Percentiles rank a stretch among this genome's conserved stretches.
Evolutionary conservation across 1,140 invertebrate species (phyloP).

Genomic region (Zaprionus africanus): DNA sequence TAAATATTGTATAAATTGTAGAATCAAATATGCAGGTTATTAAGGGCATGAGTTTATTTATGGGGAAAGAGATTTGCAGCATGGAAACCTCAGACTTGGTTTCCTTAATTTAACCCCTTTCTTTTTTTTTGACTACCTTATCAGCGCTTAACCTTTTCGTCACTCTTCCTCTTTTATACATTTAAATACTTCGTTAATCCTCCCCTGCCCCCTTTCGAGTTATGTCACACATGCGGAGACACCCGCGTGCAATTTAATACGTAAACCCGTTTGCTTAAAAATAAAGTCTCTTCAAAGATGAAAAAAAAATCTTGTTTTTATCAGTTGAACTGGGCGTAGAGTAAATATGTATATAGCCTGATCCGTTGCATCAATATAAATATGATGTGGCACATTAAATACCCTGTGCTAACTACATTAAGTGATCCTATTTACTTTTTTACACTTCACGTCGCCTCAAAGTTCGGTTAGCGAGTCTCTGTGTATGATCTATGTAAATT

Average conservation of each 20-base stretch:
- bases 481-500: conserved; percentile 1
- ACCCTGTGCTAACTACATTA: conserved; percentile 34
- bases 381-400: conserved; percentile 1
- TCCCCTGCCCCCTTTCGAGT: background rate
- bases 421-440: conserved; percentile 27
- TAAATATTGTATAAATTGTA: too few species aligned
- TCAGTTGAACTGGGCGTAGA: background rate
- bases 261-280: conserved; percentile 20
- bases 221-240: background rate
- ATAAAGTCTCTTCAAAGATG: background rate
- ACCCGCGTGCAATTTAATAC: background rate
- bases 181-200: background rate
- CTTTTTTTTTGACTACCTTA: background rate
- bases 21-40: background rate
- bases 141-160: background rate
- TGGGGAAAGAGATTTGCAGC: background rate
- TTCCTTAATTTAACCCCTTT: background rate
- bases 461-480: conserved; percentile 7
- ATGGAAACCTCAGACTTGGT: background rate
- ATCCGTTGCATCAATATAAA: background rate
- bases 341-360: conserved; percentile 11
- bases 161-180: background rate
- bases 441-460: conserved; percentile 9
- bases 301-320: background rate
- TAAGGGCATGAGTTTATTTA: background rate